Evolutionary conservation across 2,113 vertebrate genomes (phyloP), one percentile per base, ranked within the genome.

Genomic region (Sceloporus undulatus): DNA sequence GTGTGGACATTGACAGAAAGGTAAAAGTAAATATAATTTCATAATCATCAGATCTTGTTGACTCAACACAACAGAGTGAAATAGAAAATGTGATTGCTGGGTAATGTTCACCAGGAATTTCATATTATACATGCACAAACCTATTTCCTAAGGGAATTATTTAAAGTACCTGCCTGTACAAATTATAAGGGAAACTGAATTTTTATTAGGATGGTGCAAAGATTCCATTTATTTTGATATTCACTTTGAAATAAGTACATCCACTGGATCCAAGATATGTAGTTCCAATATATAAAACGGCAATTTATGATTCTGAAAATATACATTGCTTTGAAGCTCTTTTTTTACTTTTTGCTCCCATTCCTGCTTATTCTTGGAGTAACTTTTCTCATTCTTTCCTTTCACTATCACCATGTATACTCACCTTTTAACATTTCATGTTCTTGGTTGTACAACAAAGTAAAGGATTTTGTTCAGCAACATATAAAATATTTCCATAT

Each of bases 11-110:
- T 56, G 19, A 65, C 40, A 21, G 73, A 76, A 88, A 9, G 52
- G 48, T 42, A 84, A 83, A 78, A 76, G 8, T 38, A 88, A 66
- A 76, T 83, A 18, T 88, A 29, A 38, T 54, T 21, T 87, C 11
- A 34, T 38, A 77, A 19, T 23, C 71, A 56, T 34, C 79, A 75
- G 52, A 71, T 79, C 66, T 40, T 54, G 21, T 66, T 87, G 79
- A 82, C 73, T 65, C 29, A 54, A 13, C 56, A 66, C 25, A 87
- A 76, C 4, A 54, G 19, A n/a, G 23, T 77, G 14, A 78, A 78
- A 70, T 77, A n/a, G 62, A 56, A 34, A 52, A 78, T 29, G 16
- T 54, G n/a, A 74, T 18, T 29, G 25, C 3, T 56, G 48, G 80
- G 48, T 48, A 62, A 13, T 18, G n/a, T 16, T 14, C 19, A 40